Evolutionary conservation across 2,888 invertebrate species (phyloP).

Genomic region (Cephus runcator): DNA sequence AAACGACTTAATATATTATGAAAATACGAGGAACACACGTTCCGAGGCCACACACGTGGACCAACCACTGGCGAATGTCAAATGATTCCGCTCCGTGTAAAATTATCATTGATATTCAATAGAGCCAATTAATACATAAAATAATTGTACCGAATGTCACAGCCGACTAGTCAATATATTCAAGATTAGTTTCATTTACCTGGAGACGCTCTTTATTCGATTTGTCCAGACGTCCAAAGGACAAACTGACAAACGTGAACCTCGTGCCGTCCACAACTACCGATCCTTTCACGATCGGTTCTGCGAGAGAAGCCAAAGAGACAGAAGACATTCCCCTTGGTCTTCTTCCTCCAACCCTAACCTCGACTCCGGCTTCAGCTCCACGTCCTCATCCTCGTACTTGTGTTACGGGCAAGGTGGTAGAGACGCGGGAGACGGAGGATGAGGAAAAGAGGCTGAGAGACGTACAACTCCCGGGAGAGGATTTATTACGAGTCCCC

Average conservation of each 20-base stretch:
- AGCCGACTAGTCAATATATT: not conserved
- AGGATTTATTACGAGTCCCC: conserved; percentile 59
- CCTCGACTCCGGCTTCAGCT: not conserved
- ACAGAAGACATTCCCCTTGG: conserved; percentile 15
- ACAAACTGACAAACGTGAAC: not conserved
- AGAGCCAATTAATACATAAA: not conserved
- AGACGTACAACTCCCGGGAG: conserved; percentile 55
- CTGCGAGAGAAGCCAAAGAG: conserved; percentile 11
- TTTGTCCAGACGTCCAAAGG: not conserved
- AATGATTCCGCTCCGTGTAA: not conserved
- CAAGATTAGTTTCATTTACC: not conserved
- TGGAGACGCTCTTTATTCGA: not conserved
- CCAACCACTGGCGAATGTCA: not conserved
- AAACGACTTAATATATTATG: conserved; percentile 53
- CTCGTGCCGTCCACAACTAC: not conserved
- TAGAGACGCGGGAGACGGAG: not conserved
- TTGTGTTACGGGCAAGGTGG: not conserved
- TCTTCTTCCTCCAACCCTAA: not conserved
- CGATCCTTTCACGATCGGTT: not conserved
- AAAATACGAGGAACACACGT: conserved; percentile 46
- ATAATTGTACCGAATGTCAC: not conserved
- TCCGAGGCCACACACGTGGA: conserved; percentile 37
- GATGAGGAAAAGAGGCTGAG: conserved; percentile 32
- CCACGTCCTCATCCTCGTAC: not conserved
- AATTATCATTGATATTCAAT: not conserved